These are phyloP conservation scores for Lophura nycthemera DNA, from an alignment of 2,113 vertebrate species.

Conservation along the genomic window DNA sequence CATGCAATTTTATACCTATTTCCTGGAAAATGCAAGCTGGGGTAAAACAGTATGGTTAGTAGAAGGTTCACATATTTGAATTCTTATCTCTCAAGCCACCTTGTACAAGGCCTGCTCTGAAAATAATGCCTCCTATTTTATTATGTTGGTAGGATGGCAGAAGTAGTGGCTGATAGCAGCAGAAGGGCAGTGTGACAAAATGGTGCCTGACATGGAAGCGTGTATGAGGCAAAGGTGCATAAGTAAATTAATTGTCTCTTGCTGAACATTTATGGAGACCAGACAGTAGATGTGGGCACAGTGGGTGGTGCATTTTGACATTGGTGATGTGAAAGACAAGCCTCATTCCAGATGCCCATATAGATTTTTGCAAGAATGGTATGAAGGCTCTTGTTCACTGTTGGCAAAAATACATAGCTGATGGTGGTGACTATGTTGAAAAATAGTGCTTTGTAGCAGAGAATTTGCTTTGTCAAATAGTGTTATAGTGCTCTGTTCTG, in stretches of 20 bases:
- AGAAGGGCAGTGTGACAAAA: background rate
- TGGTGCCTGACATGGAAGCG: no score
- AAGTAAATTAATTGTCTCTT: background rate
- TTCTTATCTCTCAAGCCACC: background rate
- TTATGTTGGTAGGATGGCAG: background rate
- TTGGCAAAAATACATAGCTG: background rate
- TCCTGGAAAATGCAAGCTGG: background rate
- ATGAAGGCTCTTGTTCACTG: background rate
- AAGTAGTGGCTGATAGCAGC: background rate
- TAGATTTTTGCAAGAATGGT: background rate
- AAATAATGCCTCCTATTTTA: background rate
- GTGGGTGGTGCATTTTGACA: background rate
- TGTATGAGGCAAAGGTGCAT: background rate
- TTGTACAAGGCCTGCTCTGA: background rate
- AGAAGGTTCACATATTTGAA: background rate
- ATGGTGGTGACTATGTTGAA: background rate
- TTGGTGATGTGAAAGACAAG: background rate
- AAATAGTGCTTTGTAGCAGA: background rate
- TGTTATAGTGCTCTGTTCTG: background rate
- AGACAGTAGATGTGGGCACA: background rate
- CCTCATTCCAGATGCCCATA: background rate
- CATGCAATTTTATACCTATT: background rate
- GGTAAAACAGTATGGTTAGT: background rate
- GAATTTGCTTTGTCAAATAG: background rate
- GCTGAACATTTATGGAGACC: background rate